Conservation (phyloP, 2,888 invertebrate species). For the Stenoptilia bipunctidactyla region DNA sequence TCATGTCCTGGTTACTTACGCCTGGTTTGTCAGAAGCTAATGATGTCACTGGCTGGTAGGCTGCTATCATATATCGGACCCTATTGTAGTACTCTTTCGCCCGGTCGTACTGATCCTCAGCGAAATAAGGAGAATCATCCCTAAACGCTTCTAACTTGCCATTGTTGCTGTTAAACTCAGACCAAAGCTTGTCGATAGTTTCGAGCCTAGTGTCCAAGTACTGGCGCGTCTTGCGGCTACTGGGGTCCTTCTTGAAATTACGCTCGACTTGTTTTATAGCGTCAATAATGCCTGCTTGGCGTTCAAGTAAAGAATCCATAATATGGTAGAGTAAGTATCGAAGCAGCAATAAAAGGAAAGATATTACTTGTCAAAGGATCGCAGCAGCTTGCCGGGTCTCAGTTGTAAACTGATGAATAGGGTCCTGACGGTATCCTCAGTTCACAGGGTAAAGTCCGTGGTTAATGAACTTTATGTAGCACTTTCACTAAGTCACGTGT, state of each 20-base stretch:
- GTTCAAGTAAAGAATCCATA: constrained; percentile 3
- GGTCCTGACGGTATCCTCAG: too few species aligned
- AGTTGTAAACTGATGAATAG: too few species aligned
- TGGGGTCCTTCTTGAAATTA: constrained; percentile 4
- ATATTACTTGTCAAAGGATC: not conserved
- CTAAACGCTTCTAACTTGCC: not conserved
- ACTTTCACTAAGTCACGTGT: too few species aligned
- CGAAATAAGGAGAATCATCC: constrained; percentile 1
- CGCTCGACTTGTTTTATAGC: constrained; percentile 2
- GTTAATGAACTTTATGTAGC: too few species aligned
- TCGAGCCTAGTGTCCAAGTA: not conserved
- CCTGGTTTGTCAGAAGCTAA: too few species aligned
- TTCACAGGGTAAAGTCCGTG: too few species aligned
- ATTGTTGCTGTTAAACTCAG: constrained; percentile 5
- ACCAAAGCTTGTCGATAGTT: constrained; percentile 3
- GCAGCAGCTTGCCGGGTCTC: too few species aligned
- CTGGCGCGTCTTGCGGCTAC: not conserved
- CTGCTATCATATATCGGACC: not conserved
- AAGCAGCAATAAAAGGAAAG: not conserved
- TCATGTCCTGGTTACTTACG: not conserved
- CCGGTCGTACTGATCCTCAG: not conserved
- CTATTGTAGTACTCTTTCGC: not conserved
- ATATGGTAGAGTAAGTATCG: too few species aligned
- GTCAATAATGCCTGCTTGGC: constrained; percentile 3
- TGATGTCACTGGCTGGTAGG: not conserved